Conservation (phyloP, 2,113 vertebrate species). For the Pseudorasbora parva region DNA sequence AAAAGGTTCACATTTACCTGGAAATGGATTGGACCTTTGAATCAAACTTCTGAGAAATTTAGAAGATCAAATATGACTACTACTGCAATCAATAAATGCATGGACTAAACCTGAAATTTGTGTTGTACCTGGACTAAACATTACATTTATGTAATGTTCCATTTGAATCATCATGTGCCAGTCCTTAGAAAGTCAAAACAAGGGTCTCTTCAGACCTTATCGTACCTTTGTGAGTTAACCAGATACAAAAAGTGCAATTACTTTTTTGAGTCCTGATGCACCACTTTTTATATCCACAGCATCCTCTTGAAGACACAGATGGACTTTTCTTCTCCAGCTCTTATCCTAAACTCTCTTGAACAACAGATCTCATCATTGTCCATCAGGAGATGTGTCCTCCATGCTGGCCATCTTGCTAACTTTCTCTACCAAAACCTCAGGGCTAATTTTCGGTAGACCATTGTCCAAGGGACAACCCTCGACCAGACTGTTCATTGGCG, state of each 20-base stretch:
- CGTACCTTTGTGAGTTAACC: constrained; percentile 28
- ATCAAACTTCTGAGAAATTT: neutral
- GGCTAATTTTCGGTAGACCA: constrained; percentile 81
- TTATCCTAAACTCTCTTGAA: neutral
- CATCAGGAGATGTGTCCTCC: constrained; percentile 38
- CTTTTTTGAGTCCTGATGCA: constrained; percentile 1
- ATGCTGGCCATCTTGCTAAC: constrained; percentile 75
- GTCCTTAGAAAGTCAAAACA: constrained; percentile 1
- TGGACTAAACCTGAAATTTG: neutral
- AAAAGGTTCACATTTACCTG: neutral
- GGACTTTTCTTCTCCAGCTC: constrained; percentile 13
- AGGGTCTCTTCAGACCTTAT: constrained; percentile 12
- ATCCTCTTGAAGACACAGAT: constrained; percentile 2
- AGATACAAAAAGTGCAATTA: neutral
- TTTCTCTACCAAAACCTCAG: constrained; percentile 82
- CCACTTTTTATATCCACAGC: constrained; percentile 14
- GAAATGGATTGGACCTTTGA: too few species aligned
- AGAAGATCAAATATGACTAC: neutral
- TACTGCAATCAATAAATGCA: neutral
- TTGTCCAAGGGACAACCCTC: constrained; percentile 90
- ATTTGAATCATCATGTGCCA: neutral
- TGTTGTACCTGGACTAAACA: too few species aligned
- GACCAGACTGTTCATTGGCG: constrained; percentile 95
- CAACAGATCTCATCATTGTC: constrained; percentile 40
- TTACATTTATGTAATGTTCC: neutral